phyloP scores from a whole-genome alignment of 2,888 invertebrate genomes.

The Scelioninae gen. 1 region DNA sequence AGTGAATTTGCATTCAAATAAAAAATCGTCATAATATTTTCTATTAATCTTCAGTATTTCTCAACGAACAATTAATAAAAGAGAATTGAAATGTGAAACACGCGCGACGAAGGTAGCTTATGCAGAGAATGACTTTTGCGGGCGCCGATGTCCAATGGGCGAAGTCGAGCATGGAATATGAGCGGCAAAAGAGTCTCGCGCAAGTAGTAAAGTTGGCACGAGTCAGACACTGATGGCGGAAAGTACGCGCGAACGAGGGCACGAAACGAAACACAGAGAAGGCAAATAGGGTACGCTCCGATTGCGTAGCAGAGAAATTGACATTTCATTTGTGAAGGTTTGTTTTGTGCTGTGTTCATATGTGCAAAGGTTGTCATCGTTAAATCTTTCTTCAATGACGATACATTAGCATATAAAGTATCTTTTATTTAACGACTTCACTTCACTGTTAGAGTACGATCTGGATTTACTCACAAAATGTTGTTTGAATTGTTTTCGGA shows the following conservation, averaged over 20 bases:
- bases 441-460: not conserved
- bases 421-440: constrained; percentile 37
- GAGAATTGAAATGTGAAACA: not conserved
- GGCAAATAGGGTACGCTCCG: constrained; percentile 72
- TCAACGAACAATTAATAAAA: not conserved
- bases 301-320: constrained; percentile 73
- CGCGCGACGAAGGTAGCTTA: not conserved
- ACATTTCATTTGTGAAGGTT: constrained; percentile 74
- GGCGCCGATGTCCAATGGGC: constrained; percentile 39
- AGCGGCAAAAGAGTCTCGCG: constrained; percentile 44
- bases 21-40: too few species aligned
- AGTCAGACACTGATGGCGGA: constrained; percentile 54
- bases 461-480: too few species aligned
- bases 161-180: constrained; percentile 47
- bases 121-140: constrained; percentile 28
- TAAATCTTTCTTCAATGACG: constrained; percentile 38
- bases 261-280: constrained; percentile 59
- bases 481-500: too few species aligned
- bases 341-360: constrained; percentile 61
- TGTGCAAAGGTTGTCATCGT: constrained; percentile 46
- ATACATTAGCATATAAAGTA: constrained; percentile 31
- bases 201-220: constrained; percentile 57
- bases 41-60: not conserved
- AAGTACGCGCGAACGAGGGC: constrained; percentile 50
- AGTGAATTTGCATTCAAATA: too few species aligned